Evolutionary conservation across 2,888 invertebrate species (phyloP).

Genomic region (Macaria liturata): DNA sequence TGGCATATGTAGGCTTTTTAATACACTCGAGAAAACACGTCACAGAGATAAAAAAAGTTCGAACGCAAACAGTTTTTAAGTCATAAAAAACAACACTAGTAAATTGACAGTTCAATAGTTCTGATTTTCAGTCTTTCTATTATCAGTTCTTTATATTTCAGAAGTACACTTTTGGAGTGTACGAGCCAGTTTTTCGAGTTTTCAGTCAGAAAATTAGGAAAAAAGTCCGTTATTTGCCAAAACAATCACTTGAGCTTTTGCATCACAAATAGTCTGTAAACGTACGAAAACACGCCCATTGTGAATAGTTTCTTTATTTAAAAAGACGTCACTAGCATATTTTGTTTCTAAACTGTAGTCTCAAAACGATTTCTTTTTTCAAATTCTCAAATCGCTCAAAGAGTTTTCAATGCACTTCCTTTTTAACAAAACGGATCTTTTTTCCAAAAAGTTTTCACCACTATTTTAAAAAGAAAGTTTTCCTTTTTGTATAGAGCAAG

Average conservation of each 20-base stretch:
- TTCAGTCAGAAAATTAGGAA: too few species aligned
- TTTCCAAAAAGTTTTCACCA: neutral
- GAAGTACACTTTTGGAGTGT: neutral
- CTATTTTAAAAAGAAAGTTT: neutral
- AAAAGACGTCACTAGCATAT: slow-evolving; percentile 13
- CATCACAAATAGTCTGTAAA: slow-evolving; percentile 75
- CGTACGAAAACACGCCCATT: slow-evolving; percentile 75
- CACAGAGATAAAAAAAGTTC: too few species aligned
- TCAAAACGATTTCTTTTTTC: too few species aligned
- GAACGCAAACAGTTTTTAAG: slow-evolving; percentile 3
- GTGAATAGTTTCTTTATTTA: slow-evolving; percentile 40
- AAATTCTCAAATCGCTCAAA: too few species aligned
- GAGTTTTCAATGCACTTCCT: too few species aligned
- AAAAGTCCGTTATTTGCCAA: slow-evolving; percentile 1
- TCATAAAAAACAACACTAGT: slow-evolving; percentile 3
- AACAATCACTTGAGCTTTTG: slow-evolving; percentile 46
- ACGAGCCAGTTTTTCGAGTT: too few species aligned
- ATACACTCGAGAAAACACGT: too few species aligned
- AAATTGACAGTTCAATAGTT: neutral
- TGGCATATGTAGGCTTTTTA: slow-evolving; percentile 78
- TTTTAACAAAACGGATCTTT: too few species aligned
- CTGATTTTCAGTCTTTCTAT: neutral
- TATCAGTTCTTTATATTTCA: neutral
- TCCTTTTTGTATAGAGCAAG: neutral
- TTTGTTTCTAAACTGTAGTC: slow-evolving; percentile 1